Evolutionary conservation across 2,113 vertebrate genomes (phyloP), one percentile per base, ranked within the genome.

Genomic region (Microcebus lehilahytsara): DNA sequence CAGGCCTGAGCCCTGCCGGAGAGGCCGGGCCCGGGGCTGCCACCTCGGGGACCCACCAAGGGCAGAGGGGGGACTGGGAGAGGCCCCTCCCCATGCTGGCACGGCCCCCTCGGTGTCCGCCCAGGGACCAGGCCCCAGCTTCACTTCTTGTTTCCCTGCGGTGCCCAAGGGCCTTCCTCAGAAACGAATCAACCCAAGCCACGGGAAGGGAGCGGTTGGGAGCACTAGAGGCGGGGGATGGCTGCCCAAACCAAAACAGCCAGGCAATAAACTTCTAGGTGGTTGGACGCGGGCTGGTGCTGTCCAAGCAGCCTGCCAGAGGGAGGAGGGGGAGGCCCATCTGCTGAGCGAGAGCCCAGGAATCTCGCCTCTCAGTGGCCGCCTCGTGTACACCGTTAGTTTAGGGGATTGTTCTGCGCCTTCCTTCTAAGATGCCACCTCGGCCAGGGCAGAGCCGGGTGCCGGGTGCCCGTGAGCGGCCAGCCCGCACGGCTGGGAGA

Each of bases 191-290:
- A 11, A 94, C 97, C 97, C 98, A 98, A 96, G 67, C 94, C 97
- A 98, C 98, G 86, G 96, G 78, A 93, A 98, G 74, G 69, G 89
- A 97, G 95, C 16, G 13, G 40, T 67, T 67, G 85, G 75, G 71
- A 85, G 92, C 78, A 40, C 89, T 85, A 49, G 93, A 88, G 96
- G 91, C 42, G 69, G 95, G 95, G 97, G 97, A 92, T 97, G 98
- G 85, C 62, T 34, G 95, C 97, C 97, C 96, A 94, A 97, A 96
- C 92, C 71, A 37, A 89, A 96, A 92, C 98, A 98, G 96, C 98
- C 86, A 97, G 98, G 97, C 98, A 97, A 77, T 98, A 96, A 98
- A 98, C 98, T 98, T 98, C 96, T 96, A 93, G 97, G 97, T 97
- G 98, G 98, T 98, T 97, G 96, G 98, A 97, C 93, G 49, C 0